These are phyloP conservation scores for Mico argentatus DNA, from an alignment of 2,797 vertebrate species.

Conservation along the genomic window DNA sequence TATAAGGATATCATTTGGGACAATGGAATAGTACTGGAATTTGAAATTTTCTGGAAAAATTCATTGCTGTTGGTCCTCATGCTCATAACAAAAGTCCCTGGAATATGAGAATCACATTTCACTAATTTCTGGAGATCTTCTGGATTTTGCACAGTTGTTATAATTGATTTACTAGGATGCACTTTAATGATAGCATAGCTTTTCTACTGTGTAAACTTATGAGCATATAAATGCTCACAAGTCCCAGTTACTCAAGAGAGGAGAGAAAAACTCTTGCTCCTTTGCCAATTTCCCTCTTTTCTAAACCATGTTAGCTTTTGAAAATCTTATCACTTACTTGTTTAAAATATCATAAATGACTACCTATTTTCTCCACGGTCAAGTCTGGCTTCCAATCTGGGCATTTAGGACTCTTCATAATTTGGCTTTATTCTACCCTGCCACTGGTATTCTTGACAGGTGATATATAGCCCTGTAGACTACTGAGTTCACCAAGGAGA, in stretches of 20 bases:
- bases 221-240: background rate
- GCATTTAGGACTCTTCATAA: background rate
- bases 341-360: conserved; percentile 20
- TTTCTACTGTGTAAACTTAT: background rate
- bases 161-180: background rate
- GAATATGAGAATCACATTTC: background rate
- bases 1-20: background rate
- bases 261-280: background rate
- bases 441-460: background rate
- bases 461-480: background rate
- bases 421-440: background rate
- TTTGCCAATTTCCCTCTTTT: background rate
- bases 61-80: background rate
- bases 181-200: background rate
- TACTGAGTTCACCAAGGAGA: background rate
- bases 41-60: conserved; percentile 48
- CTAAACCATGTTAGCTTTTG: background rate
- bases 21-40: conserved; percentile 17
- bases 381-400: background rate
- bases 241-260: background rate
- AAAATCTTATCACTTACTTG: background rate
- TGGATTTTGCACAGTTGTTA: background rate
- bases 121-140: background rate
- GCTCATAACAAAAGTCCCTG: background rate
- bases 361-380: background rate